These are phyloP conservation scores for Homarus gammarus DNA, from an alignment of 2,888 invertebrate species.

Conservation along the genomic window DNA sequence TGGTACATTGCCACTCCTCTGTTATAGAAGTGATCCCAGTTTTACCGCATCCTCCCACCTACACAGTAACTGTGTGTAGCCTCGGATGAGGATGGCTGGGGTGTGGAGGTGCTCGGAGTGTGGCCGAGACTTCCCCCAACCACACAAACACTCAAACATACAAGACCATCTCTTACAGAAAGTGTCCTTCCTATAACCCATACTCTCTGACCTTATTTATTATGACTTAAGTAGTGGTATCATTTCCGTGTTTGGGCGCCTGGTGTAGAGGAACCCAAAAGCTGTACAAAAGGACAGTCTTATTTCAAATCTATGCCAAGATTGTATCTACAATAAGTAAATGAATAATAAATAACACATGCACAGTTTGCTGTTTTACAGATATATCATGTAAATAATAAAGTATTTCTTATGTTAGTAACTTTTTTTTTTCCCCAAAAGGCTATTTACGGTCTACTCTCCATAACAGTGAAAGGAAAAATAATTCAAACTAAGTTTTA, in stretches of 20 bases:
- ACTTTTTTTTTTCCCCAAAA: slow-evolving; percentile 24
- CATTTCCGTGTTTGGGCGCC: slow-evolving; percentile 71
- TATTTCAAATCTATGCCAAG: slow-evolving; percentile 72
- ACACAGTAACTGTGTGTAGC: slow-evolving; percentile 20
- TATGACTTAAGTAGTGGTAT: slow-evolving; percentile 64
- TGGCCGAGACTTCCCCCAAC: slow-evolving; percentile 30
- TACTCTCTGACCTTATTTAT: slow-evolving; percentile 53
- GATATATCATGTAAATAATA: slow-evolving; percentile 73
- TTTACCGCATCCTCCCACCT: background rate
- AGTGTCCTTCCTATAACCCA: slow-evolving; percentile 68
- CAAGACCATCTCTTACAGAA: slow-evolving; percentile 57
- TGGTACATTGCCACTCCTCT: slow-evolving; percentile 18
- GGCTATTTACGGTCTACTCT: too few species aligned
- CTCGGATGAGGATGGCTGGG: slow-evolving; percentile 27
- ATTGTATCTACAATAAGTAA: slow-evolving; percentile 72
- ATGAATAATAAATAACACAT: slow-evolving; percentile 72
- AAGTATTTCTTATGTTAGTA: slow-evolving; percentile 69
- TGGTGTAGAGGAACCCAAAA: slow-evolving; percentile 67
- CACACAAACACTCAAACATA: slow-evolving; percentile 39
- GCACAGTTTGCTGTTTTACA: slow-evolving; percentile 73
- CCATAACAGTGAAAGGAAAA: too few species aligned
- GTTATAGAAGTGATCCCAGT: slow-evolving; percentile 33
- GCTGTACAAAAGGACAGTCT: slow-evolving; percentile 72
- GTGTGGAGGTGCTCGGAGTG: slow-evolving; percentile 27
- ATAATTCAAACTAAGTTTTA: too few species aligned